Conservation (phyloP, 2,888 invertebrate species). For the Mythimna lalbum region DNA sequence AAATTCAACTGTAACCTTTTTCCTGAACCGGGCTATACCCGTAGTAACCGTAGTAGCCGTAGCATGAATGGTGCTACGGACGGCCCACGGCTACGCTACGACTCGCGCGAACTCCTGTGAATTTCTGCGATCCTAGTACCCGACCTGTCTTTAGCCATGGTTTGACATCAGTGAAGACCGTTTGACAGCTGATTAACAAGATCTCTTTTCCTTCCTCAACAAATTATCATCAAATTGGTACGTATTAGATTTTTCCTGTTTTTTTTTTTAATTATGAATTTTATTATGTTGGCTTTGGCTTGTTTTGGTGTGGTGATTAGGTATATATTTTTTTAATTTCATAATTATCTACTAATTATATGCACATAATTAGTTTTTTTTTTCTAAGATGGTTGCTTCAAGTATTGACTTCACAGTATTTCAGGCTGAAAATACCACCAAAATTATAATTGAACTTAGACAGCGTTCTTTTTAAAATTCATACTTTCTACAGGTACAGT, state of each 20-base stretch:
- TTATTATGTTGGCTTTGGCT: not conserved
- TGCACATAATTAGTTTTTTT: not conserved
- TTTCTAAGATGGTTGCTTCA: not conserved
- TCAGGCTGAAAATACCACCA: not conserved
- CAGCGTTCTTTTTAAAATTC: not conserved
- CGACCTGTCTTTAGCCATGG: conserved; percentile 86
- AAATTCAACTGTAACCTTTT: not conserved
- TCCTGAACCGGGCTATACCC: conserved; percentile 28
- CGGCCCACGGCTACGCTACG: conserved; percentile 19
- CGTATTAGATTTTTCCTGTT: not conserved
- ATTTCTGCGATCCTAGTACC: conserved; percentile 79
- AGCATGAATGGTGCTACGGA: conserved; percentile 49
- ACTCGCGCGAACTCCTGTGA: conserved; percentile 53
- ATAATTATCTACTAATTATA: conserved; percentile 3
- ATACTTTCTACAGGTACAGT: not conserved
- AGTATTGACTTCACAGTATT: not conserved
- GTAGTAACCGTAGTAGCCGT: conserved; percentile 40
- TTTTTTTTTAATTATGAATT: not conserved
- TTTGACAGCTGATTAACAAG: conserved; percentile 81
- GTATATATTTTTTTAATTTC: not conserved
- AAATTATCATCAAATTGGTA: conserved; percentile 4
- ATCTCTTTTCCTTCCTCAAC: conserved; percentile 33
- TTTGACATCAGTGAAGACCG: conserved; percentile 86
- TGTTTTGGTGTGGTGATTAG: not conserved
- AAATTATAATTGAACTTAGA: not conserved